Percentiles rank a stretch among this genome's conserved stretches.
Conservation (phyloP, 2,888 invertebrate genomes). For the Xanthia togata region DNA sequence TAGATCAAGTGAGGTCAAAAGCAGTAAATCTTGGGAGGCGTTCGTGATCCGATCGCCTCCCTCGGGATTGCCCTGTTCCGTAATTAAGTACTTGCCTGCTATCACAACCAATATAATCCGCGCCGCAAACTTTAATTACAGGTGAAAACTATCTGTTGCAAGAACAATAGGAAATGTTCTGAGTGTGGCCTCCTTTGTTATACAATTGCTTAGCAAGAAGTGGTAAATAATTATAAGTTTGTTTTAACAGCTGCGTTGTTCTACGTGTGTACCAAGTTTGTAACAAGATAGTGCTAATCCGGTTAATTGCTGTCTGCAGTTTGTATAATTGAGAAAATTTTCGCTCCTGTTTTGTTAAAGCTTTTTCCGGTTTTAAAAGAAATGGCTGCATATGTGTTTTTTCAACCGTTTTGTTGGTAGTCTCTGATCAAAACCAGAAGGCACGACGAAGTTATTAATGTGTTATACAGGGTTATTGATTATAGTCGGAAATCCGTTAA, state of each 20-base stretch:
- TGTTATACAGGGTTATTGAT: not conserved
- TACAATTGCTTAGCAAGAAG: conserved; percentile 64
- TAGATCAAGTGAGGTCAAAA: conserved; percentile 83
- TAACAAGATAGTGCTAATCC: conserved; percentile 64
- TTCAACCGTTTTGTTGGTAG: conserved; percentile 7
- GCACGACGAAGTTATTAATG: not conserved
- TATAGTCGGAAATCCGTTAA: too few species aligned
- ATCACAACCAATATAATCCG: conserved; percentile 82
- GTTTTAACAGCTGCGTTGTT: conserved; percentile 64
- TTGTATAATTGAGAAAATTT: conserved; percentile 62
- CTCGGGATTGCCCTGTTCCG: conserved; percentile 72
- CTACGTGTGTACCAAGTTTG: conserved; percentile 61
- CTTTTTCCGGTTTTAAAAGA: conserved; percentile 19
- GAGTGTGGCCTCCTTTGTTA: conserved; percentile 63
- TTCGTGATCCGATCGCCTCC: conserved; percentile 75
- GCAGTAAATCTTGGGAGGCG: conserved; percentile 81
- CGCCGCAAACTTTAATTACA: conserved; percentile 83
- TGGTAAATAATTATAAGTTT: conserved; percentile 68
- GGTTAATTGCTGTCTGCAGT: conserved; percentile 66
- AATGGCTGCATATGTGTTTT: conserved; percentile 10
- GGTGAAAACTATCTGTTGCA: conserved; percentile 73
- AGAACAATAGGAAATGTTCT: conserved; percentile 69
- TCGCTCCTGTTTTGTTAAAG: conserved; percentile 22
- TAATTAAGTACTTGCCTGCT: conserved; percentile 84
- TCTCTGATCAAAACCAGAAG: not conserved